Percentiles rank a stretch among this genome's conserved stretches.
These are phyloP conservation scores for Galleria mellonella DNA, from an alignment of 1,140 invertebrate species.

Conservation along the genomic window DNA sequence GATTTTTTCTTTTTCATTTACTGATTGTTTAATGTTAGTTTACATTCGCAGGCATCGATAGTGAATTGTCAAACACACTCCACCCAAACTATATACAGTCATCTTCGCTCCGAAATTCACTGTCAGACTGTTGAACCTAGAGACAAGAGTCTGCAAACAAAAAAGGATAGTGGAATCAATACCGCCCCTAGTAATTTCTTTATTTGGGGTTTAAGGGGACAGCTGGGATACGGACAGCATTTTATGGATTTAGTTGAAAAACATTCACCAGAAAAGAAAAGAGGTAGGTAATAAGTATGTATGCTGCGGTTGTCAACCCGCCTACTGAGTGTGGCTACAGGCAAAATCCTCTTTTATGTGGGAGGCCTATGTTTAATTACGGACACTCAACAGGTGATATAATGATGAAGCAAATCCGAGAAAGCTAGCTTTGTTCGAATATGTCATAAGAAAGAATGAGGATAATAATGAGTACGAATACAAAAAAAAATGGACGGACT, in stretches of 20 bases:
- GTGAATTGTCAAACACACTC: constrained; percentile 75
- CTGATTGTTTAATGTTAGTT: too few species aligned
- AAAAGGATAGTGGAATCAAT: constrained; percentile 70
- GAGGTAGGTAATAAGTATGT: constrained; percentile 16
- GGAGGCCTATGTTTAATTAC: too few species aligned
- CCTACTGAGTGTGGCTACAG: too few species aligned
- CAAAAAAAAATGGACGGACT: too few species aligned
- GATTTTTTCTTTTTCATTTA: too few species aligned
- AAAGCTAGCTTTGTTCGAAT: too few species aligned
- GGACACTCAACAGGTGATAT: too few species aligned
- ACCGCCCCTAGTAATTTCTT: constrained; percentile 66
- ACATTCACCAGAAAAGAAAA: constrained; percentile 16
- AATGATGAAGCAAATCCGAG: too few species aligned
- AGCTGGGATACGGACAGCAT: constrained; percentile 58
- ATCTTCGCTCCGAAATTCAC: constrained; percentile 67
- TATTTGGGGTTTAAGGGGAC: constrained; percentile 75
- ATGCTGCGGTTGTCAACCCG: too few species aligned
- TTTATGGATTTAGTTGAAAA: constrained; percentile 20
- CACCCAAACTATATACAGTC: constrained; percentile 77
- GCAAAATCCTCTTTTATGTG: too few species aligned
- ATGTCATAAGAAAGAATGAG: too few species aligned
- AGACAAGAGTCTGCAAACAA: constrained; percentile 74
- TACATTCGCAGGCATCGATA: constrained; percentile 71
- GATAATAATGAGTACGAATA: too few species aligned
- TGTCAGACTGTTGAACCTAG: constrained; percentile 72